Percentiles rank a stretch among this genome's conserved stretches.
phyloP scores from a whole-genome alignment of 2,113 vertebrate genomes.

The Equus quagga region DNA sequence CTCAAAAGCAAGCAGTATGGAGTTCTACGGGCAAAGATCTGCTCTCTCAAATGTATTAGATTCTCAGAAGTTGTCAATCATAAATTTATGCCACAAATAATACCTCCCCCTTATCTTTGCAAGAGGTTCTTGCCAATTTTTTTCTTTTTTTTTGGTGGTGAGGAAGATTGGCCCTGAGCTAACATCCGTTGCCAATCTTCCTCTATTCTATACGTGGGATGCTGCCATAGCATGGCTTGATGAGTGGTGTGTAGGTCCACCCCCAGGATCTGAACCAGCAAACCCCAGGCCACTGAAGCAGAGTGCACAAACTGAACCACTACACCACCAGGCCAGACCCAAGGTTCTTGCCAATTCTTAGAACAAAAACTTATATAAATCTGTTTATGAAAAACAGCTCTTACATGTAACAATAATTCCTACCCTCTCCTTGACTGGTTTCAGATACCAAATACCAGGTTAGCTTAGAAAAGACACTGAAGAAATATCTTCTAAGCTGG shows the following conservation, averaged over 20 bases:
- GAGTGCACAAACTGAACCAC: no score
- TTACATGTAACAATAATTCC: neutral
- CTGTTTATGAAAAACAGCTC: neutral
- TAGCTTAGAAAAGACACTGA: neutral
- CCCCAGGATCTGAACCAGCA: no score
- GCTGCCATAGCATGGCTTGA: no score
- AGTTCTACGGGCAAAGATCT: neutral
- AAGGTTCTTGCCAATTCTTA: constrained; percentile 18
- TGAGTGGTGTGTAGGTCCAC: no score
- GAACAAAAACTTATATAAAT: neutral
- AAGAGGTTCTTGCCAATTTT: constrained; percentile 10
- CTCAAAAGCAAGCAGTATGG: neutral
- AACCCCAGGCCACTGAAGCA: no score
- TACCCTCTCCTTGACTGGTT: neutral
- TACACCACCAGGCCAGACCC: no score
- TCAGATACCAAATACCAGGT: neutral
- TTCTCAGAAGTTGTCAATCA: neutral
- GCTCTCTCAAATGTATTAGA: neutral
- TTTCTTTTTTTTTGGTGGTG: neutral
- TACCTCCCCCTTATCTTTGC: neutral
- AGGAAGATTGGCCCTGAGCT: no score
- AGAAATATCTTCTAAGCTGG: neutral
- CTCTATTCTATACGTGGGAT: no score
- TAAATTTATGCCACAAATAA: neutral
- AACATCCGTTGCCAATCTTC: no score